Evolutionary conservation across 2,888 invertebrate genomes (phyloP).

Genomic region (Nymphalis urticae): DNA sequence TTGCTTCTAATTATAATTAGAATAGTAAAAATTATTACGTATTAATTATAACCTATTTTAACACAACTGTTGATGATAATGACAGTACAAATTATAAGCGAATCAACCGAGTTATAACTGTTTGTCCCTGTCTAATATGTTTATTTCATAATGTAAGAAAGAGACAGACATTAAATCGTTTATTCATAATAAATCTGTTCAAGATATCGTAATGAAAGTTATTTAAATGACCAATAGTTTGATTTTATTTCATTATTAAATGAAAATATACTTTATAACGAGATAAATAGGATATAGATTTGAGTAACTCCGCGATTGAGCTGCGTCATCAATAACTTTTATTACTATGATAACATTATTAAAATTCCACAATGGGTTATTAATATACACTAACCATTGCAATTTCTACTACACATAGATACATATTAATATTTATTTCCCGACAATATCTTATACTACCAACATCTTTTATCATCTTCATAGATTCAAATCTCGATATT

Average conservation of each 20-base stretch:
- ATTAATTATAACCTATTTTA: conserved; percentile 1
- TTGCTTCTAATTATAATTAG: background rate
- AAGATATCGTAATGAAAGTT: background rate
- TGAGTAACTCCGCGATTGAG: conserved; percentile 27
- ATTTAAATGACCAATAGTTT: background rate
- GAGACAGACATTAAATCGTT: background rate
- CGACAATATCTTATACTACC: too few species aligned
- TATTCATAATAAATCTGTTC: background rate
- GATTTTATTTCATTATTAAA: conserved; percentile 41
- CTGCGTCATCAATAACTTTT: conserved; percentile 5
- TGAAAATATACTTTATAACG: conserved; percentile 51
- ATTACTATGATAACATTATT: conserved; percentile 15
- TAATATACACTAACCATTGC: background rate
- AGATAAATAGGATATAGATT: conserved; percentile 37
- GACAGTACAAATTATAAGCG: background rate
- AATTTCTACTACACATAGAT: background rate
- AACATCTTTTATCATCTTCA: too few species aligned
- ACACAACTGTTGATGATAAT: background rate
- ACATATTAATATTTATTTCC: background rate
- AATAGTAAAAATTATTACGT: background rate
- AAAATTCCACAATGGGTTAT: background rate
- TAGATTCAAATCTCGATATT: too few species aligned
- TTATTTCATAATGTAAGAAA: background rate
- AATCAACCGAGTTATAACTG: background rate
- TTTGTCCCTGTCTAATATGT: background rate